A percentile compares a stretch with the other conserved stretches of the same genome.
phyloP scores from a whole-genome alignment of 2,888 invertebrate genomes.

The Onthophagus sagittarius region DNA sequence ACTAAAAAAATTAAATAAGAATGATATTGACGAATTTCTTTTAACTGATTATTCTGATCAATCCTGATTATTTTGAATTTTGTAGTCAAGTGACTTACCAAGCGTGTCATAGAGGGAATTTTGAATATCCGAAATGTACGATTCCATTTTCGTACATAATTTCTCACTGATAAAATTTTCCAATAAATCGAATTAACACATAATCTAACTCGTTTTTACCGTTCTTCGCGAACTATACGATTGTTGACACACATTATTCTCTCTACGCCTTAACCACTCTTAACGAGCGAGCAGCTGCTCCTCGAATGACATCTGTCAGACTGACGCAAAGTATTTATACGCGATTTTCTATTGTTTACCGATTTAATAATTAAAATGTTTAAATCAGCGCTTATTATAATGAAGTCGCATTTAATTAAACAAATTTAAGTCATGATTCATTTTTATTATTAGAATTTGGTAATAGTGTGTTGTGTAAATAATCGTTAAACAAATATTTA shows the following conservation, averaged over 20 bases:
- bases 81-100: constrained; percentile 22
- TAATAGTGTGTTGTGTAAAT: no score
- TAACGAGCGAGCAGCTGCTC: neutral
- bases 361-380: no score
- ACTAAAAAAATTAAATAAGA: constrained; percentile 50
- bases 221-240: neutral
- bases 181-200: neutral
- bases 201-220: neutral
- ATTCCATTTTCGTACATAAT: constrained; percentile 26
- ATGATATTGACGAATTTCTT: neutral
- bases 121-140: constrained; percentile 19
- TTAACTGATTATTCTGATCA: neutral
- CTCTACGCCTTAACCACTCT: neutral
- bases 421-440: no score
- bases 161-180: neutral
- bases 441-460: no score
- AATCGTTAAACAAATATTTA: no score
- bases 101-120: constrained; percentile 25
- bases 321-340: neutral
- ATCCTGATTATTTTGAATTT: neutral
- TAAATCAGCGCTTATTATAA: no score
- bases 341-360: neutral
- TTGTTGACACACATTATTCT: neutral
- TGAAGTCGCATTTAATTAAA: no score
- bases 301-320: neutral